A percentile compares a stretch with the other conserved stretches of the same genome.
These are phyloP conservation scores for Aphodius sticticus DNA, from an alignment of 2,888 invertebrate genomes.

Conservation along the genomic window DNA sequence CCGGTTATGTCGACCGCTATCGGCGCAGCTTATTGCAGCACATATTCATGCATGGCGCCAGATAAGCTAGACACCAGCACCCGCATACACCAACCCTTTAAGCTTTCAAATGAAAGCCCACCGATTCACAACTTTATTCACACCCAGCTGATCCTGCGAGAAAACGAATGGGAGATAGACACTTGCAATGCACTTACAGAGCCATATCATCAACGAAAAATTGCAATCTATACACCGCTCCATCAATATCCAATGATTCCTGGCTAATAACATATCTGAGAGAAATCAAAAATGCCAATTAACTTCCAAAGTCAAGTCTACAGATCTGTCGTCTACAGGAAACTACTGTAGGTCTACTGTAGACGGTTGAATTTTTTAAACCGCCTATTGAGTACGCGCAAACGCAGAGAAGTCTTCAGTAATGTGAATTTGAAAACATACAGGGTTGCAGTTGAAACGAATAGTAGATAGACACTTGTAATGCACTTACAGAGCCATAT, in stretches of 20 bases:
- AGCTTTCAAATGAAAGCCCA: neutral
- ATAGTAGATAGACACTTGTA: neutral
- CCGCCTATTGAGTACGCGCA: too few species aligned
- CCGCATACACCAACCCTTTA: neutral
- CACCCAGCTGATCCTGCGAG: neutral
- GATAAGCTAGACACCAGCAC: neutral
- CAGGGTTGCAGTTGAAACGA: too few species aligned
- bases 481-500: neutral
- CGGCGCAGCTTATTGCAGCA: conserved; percentile 18
- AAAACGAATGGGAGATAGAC: neutral
- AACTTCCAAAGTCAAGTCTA: too few species aligned
- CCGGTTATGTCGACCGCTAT: conserved; percentile 16
- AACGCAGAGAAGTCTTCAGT: too few species aligned
- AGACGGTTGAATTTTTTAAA: too few species aligned
- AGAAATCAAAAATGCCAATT: too few species aligned
- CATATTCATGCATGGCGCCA: neutral
- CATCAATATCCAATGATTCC: too few species aligned
- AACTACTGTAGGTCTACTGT: too few species aligned
- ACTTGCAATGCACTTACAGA: neutral
- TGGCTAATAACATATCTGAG: too few species aligned
- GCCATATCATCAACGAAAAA: neutral
- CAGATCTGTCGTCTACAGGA: too few species aligned
- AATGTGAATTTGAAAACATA: too few species aligned
- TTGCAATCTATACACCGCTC: too few species aligned
- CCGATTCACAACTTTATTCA: neutral